Conservation (phyloP, 2,797 vertebrate species). For the Lemur catta region DNA sequence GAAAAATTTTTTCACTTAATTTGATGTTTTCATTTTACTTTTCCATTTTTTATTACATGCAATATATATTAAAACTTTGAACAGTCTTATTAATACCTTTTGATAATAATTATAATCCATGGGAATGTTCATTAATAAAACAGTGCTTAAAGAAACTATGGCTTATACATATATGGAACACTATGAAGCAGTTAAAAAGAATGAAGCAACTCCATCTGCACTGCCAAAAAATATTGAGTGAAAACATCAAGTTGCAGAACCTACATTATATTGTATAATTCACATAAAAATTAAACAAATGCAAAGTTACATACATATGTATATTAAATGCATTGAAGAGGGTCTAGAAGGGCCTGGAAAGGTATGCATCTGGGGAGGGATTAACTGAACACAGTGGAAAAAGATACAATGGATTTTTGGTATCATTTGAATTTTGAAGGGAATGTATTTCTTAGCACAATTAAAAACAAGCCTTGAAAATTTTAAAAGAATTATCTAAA, state of each 20-base stretch:
- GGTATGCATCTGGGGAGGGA: not conserved
- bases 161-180: not conserved
- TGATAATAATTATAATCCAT: not conserved
- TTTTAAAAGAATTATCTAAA: not conserved
- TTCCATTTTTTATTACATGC: slow-evolving; percentile 9
- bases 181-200: not conserved
- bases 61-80: slow-evolving; percentile 1
- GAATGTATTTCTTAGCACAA: not conserved
- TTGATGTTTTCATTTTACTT: slow-evolving; percentile 36
- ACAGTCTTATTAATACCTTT: not conserved
- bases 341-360: not conserved
- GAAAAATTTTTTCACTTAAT: slow-evolving; percentile 22
- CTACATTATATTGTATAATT: not conserved
- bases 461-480: not conserved
- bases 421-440: not conserved
- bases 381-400: not conserved
- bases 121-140: not conserved
- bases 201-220: not conserved
- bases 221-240: not conserved
- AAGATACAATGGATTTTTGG: not conserved
- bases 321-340: not conserved
- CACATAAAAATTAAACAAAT: not conserved
- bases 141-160: not conserved
- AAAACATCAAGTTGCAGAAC: not conserved
- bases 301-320: not conserved